Conservation (phyloP, 53 echinoderm and acorn worm genomes). For the Temnopleurus reevesii region DNA sequence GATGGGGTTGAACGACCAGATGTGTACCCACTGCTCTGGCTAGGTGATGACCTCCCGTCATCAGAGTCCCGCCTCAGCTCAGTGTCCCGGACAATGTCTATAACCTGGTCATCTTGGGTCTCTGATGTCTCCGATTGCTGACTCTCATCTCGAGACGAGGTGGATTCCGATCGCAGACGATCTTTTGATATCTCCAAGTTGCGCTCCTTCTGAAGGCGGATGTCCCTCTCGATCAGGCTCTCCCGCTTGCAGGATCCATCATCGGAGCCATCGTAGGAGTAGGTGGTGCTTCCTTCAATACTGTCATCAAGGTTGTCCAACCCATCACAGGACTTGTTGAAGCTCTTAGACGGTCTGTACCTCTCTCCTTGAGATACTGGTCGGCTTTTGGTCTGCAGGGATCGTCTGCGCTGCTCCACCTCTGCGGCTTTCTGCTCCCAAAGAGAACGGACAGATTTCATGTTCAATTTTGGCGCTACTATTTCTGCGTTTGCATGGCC, state of each 20-base stretch:
- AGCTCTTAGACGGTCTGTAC: background rate
- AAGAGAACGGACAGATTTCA: constrained; percentile 56
- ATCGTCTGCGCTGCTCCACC: constrained; percentile 52
- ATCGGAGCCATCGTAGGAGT: constrained; percentile 39
- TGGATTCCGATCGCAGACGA: constrained; percentile 60
- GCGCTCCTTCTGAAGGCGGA: constrained; percentile 71
- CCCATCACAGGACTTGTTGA: constrained; percentile 31
- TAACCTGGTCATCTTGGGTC: constrained; percentile 34
- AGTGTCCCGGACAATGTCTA: constrained; percentile 50
- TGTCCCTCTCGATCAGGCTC: constrained; percentile 70
- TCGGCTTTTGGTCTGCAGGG: constrained; percentile 50
- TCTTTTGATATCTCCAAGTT: constrained; percentile 52
- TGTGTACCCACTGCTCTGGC: constrained; percentile 70
- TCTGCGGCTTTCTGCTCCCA: constrained; percentile 66
- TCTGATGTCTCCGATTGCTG: constrained; percentile 59
- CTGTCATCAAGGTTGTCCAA: constrained; percentile 46
- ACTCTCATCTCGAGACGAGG: constrained; percentile 56
- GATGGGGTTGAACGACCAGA: constrained; percentile 71
- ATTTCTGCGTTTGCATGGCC: constrained; percentile 11
- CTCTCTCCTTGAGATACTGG: constrained; percentile 62
- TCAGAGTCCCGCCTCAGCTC: constrained; percentile 48
- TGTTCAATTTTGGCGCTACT: constrained; percentile 52
- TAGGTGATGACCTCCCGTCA: constrained; percentile 53
- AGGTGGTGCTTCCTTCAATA: constrained; percentile 41
- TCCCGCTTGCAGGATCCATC: constrained; percentile 56